These are phyloP conservation scores for Octomys mimax DNA, from an alignment of 2,797 vertebrate genomes.

Conservation along the genomic window DNA sequence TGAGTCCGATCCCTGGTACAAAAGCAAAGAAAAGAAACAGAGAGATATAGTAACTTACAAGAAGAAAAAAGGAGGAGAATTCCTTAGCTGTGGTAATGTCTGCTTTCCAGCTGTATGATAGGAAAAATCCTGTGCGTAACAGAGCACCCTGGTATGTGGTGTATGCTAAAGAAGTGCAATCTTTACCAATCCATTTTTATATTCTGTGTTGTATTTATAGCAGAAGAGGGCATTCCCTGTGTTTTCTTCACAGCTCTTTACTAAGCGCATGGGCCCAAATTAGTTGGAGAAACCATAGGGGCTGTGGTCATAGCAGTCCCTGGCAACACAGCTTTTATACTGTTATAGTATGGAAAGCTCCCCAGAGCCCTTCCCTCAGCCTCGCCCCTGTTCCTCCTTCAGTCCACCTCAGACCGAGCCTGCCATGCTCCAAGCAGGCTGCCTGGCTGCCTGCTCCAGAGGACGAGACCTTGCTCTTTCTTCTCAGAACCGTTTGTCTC, in stretches of 20 bases:
- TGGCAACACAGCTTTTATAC: not conserved
- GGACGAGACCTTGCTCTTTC: not conserved
- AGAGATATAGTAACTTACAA: too few relatives aligned
- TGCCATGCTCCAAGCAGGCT: not conserved
- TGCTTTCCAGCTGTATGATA: not conserved
- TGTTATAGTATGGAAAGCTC: not conserved
- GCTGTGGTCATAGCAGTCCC: not conserved
- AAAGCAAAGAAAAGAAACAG: too few relatives aligned
- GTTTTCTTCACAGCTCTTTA: not conserved
- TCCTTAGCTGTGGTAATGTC: not conserved
- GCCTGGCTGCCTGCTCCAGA: not conserved
- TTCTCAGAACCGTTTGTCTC: not conserved
- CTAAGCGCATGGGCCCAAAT: not conserved
- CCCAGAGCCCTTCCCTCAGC: not conserved
- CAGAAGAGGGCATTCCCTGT: not conserved
- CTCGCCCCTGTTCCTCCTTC: not conserved
- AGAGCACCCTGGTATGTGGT: not conserved
- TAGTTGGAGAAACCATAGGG: not conserved
- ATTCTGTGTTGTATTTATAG: not conserved
- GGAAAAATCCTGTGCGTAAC: not conserved
- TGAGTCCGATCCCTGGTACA: too few relatives aligned
- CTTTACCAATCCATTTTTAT: slow-evolving; percentile 37
- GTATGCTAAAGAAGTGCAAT: not conserved
- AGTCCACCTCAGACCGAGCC: not conserved
- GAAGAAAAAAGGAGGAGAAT: not conserved